Evolutionary conservation across 2,797 vertebrate species (phyloP).

Genomic region (Pseudopleuronectes americanus): DNA sequence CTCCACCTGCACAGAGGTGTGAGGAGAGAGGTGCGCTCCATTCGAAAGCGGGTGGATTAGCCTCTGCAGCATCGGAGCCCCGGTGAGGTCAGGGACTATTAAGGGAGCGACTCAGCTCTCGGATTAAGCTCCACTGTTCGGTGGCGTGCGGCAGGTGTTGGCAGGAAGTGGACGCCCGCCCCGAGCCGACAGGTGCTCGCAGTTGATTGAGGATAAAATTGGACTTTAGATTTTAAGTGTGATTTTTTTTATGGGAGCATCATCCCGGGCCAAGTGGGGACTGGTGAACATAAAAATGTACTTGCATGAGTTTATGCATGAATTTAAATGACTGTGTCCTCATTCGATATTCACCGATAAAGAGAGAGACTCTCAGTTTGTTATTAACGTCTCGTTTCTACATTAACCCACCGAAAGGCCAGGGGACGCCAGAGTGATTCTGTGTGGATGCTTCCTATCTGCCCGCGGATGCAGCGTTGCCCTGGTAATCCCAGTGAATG

Average conservation of each 20-base stretch:
- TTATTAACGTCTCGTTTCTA: constrained; percentile 39
- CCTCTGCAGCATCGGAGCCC: not conserved
- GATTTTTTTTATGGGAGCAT: constrained; percentile 56
- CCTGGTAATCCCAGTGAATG: constrained; percentile 69
- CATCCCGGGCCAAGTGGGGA: constrained; percentile 34
- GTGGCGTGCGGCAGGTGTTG: constrained; percentile 53
- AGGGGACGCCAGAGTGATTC: constrained; percentile 9
- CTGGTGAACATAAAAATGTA: constrained; percentile 36
- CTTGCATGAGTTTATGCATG: constrained; percentile 48
- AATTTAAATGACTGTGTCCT: constrained; percentile 45
- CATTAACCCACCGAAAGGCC: constrained; percentile 9
- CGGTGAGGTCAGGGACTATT: constrained; percentile 14
- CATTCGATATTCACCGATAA: constrained; percentile 28
- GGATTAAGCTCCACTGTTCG: constrained; percentile 18
- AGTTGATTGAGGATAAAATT: constrained; percentile 63
- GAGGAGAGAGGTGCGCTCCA: constrained; percentile 37
- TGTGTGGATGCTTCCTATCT: constrained; percentile 35
- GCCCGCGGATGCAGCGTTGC: constrained; percentile 43
- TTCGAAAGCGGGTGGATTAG: constrained; percentile 57
- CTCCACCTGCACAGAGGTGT: constrained; percentile 39
- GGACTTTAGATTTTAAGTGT: constrained; percentile 58
- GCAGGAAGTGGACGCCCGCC: constrained; percentile 42
- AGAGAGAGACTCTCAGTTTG: constrained; percentile 9
- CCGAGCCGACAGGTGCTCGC: constrained; percentile 48
- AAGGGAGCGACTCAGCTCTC: constrained; percentile 16